Conservation (phyloP, 37 sponge, comb jelly and placozoan species). For the Spongilla lacustris region DNA sequence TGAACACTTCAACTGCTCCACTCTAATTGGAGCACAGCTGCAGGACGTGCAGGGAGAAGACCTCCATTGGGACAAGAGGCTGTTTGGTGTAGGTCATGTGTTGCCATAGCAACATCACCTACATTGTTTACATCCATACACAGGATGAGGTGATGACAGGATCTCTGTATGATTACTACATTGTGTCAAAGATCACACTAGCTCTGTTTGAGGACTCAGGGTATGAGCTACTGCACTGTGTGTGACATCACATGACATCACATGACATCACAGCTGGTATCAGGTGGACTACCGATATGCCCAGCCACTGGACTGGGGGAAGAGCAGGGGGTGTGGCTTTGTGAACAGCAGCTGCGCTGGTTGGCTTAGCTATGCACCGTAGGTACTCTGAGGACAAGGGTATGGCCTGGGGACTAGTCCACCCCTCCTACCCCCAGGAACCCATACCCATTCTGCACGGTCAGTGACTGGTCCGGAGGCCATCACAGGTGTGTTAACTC, state of each 20-base stretch:
- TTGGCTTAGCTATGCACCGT: conserved; percentile 37
- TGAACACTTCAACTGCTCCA: conserved; percentile 59
- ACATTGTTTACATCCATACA: background rate
- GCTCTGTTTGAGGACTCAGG: conserved; percentile 79
- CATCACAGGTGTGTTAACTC: conserved; percentile 30
- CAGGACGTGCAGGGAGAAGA: conserved; percentile 52
- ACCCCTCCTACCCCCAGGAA: background rate
- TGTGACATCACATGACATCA: background rate
- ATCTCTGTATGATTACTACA: background rate
- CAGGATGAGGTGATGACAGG: conserved; percentile 74
- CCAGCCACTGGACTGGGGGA: conserved; percentile 48
- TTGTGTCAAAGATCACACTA: conserved; percentile 57
- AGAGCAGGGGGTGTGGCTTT: conserved; percentile 63
- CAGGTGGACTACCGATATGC: conserved; percentile 57
- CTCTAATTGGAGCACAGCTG: conserved; percentile 56
- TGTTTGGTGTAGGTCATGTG: conserved; percentile 41
- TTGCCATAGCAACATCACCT: background rate
- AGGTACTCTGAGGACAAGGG: too few relatives aligned
- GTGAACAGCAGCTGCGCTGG: conserved; percentile 61
- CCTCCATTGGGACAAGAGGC: conserved; percentile 80
- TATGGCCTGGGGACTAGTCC: background rate
- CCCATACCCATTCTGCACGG: conserved; percentile 43
- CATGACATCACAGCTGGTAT: conserved; percentile 64
- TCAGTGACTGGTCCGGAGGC: background rate
- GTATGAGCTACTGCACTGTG: conserved; percentile 16